These are phyloP conservation scores for Stegodyphus mimosarum DNA, from an alignment of 1,140 invertebrate genomes.

Conservation along the genomic window DNA sequence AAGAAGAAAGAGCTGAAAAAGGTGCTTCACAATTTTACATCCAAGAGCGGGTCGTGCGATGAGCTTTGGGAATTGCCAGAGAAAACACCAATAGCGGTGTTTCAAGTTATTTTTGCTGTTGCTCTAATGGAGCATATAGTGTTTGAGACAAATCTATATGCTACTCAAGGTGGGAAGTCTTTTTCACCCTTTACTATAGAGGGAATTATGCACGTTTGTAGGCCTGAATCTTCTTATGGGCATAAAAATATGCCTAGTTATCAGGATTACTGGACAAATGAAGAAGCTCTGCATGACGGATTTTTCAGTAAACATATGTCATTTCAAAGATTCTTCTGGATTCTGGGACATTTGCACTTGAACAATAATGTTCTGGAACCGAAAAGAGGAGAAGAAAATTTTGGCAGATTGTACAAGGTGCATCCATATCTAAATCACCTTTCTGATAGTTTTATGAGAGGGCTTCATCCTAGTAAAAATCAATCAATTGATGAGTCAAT, in stretches of 20 bases:
- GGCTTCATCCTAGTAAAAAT: background rate
- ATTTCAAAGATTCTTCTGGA: background rate
- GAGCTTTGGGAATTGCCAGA: background rate
- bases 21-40: background rate
- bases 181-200: background rate
- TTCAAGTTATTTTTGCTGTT: background rate
- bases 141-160: background rate
- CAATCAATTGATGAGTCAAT: background rate
- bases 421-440: background rate
- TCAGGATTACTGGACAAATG: background rate
- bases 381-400: background rate
- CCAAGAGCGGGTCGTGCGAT: background rate
- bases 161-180: background rate
- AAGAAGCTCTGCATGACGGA: background rate
- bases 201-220: background rate
- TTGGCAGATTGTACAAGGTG: background rate
- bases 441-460: background rate
- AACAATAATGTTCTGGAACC: background rate
- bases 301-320: background rate
- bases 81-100: background rate
- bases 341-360: background rate
- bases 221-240: background rate
- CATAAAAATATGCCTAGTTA: background rate
- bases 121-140: constrained; percentile 3
- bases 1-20: background rate